Base-by-base conservation (phyloP, 2,888 invertebrate genomes). In the Abrostola tripartita region DNA sequence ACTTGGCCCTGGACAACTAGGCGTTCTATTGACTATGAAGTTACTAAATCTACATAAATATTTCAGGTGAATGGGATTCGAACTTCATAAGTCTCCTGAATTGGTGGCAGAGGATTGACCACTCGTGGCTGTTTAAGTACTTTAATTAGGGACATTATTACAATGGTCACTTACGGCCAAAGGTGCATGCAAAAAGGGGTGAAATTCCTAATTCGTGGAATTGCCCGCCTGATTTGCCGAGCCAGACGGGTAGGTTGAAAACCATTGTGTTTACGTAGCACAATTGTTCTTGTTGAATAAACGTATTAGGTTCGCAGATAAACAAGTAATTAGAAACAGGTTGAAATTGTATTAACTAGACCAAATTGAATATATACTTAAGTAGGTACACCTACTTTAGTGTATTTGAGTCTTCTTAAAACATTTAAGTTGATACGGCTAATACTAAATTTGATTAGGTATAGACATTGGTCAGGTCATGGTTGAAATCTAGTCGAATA, bases 171-270 rank as follows among this genome's bases (percentile, higher is more conserved):
- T 42, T 41, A 49, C 14, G 37, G 61, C 24, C 47, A 37, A 10
- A 52, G 38, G 11, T 52, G 61, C 44, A 52, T 67, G 37, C 50
- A 50, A 56, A 72, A 67, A 57, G 56, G 67, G 68, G 56, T 68
- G 51, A 41, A 57, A 50, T 68, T 37, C 62, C 63, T 63, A 73
- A 73, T 73, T 68, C 73, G 50, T 73, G 62, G 44, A 72, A 71
- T 72, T 72, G 73, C 62, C 61, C 68, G 68, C 4, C 62, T 71
- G 54, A 49, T 71, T 68, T 49, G 36, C 62, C 36, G 44, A 56
- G 62, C 37, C 41, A 52, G 42, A 14, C 24, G n/a, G 49, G 37
- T 40, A 66, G 35, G 42, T 50, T 6, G 38, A n/a, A 47, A 47
- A 5, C 44, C 14, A 47, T 47, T 47, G 44, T 47, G 14, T 24